Percentiles rank a stretch among this genome's conserved stretches.
phyloP scores from a whole-genome alignment of 2,888 invertebrate genomes.

The Machimus rusticus region DNA sequence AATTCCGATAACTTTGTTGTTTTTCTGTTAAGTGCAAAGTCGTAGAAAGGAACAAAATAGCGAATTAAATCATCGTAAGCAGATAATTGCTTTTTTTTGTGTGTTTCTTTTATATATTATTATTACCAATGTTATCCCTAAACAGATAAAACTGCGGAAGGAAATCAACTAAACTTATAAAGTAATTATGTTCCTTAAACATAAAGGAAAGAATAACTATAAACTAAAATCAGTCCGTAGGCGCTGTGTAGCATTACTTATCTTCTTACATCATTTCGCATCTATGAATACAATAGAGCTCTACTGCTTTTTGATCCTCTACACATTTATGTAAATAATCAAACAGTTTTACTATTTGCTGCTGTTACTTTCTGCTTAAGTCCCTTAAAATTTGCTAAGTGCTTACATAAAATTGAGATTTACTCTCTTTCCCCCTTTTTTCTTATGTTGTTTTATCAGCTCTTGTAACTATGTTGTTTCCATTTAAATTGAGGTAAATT shows the following conservation, averaged over 20 bases:
- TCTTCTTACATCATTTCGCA: constrained; percentile 41
- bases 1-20: not conserved
- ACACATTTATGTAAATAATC: not conserved
- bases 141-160: constrained; percentile 1
- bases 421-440: not conserved
- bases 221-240: constrained; percentile 48
- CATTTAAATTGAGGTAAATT: constrained; percentile 59
- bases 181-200: constrained; percentile 18
- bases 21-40: not conserved
- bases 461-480: not conserved
- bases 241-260: constrained; percentile 39
- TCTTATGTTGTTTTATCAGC: not conserved
- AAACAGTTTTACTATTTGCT: not conserved
- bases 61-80: not conserved
- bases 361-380: not conserved
- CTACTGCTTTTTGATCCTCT: not conserved
- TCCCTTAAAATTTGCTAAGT: not conserved
- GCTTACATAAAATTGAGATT: not conserved
- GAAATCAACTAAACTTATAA: constrained; percentile 34
- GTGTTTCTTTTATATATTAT: not conserved
- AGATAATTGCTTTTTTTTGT: not conserved
- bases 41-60: not conserved
- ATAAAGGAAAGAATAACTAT: constrained; percentile 32
- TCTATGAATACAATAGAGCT: not conserved
- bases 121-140: not conserved